Evolutionary conservation across 2,113 vertebrate species (phyloP).

Genomic region (Psittacus erithacus): DNA sequence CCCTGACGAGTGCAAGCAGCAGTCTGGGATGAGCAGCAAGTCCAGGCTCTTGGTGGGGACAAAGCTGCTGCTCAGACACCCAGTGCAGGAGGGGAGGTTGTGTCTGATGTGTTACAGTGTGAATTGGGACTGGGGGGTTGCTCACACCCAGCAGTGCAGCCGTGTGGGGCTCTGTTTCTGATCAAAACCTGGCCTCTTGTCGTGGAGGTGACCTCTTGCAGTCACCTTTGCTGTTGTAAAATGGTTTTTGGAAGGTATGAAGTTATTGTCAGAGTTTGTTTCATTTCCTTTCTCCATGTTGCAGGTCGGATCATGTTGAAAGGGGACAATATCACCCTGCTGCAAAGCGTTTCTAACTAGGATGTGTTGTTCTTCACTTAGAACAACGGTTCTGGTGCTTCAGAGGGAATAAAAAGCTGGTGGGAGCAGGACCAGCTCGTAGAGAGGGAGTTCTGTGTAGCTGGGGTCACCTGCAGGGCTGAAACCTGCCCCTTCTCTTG

Average conservation of each 20-base stretch:
- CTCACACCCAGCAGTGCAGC: neutral
- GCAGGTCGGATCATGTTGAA: constrained; percentile 97
- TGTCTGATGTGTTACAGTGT: neutral
- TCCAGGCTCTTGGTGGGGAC: neutral
- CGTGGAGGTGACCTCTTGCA: fast-evolving
- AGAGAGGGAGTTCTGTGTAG: fast-evolving
- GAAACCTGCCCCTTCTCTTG: fast-evolving
- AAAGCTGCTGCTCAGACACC: neutral
- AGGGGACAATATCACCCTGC: constrained; percentile 97
- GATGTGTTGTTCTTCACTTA: neutral
- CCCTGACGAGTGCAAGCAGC: neutral
- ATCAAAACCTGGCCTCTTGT: too few relatives aligned
- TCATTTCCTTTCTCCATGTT: constrained; percentile 22
- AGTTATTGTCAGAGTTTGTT: neutral
- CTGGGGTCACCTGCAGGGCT: fast-evolving
- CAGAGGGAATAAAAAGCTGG: neutral
- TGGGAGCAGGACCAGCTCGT: neutral
- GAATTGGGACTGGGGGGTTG: neutral
- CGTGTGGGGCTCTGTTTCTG: neutral
- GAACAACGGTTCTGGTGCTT: neutral
- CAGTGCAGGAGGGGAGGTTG: neutral
- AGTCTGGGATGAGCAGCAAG: fast-evolving
- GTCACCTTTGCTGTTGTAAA: neutral
- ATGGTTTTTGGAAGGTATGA: fast-evolving
- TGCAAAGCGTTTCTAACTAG: constrained; percentile 93